Conservation (phyloP, 2,888 invertebrate species). For the Craniophora ligustri region DNA sequence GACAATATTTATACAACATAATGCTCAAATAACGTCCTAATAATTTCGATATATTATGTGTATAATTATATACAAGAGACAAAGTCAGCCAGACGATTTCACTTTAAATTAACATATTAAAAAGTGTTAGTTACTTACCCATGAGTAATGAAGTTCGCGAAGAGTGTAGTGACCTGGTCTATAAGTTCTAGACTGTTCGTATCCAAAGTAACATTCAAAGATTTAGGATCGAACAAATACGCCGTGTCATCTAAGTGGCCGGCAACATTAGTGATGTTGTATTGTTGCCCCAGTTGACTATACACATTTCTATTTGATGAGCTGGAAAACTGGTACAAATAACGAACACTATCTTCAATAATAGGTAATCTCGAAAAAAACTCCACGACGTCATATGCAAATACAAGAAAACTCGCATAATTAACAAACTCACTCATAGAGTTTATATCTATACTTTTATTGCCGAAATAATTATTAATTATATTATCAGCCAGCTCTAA, state of each 20-base stretch:
- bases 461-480: conserved; percentile 2
- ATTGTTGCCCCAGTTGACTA: neutral
- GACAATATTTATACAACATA: too few relatives aligned
- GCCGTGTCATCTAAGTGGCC: conserved; percentile 2
- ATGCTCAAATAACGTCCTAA: too few relatives aligned
- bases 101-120: neutral
- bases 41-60: too few relatives aligned
- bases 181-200: conserved; percentile 1
- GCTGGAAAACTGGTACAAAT: conserved; percentile 6
- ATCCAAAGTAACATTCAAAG: neutral
- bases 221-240: conserved; percentile 6
- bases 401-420: neutral
- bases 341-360: neutral
- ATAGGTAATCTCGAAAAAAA: neutral
- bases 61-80: too few relatives aligned
- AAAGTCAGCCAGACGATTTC: neutral
- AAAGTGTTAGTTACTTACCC: conserved; percentile 4
- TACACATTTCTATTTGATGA: neutral
- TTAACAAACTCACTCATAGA: neutral
- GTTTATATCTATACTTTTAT: conserved; percentile 5
- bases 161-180: neutral
- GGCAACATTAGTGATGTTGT: neutral
- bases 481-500: neutral
- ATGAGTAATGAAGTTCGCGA: conserved; percentile 5
- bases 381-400: neutral